Evolutionary conservation across 2,113 vertebrate species (phyloP), one percentile per base, ranked within the genome.

Genomic region (Paratilapia polleni): DNA sequence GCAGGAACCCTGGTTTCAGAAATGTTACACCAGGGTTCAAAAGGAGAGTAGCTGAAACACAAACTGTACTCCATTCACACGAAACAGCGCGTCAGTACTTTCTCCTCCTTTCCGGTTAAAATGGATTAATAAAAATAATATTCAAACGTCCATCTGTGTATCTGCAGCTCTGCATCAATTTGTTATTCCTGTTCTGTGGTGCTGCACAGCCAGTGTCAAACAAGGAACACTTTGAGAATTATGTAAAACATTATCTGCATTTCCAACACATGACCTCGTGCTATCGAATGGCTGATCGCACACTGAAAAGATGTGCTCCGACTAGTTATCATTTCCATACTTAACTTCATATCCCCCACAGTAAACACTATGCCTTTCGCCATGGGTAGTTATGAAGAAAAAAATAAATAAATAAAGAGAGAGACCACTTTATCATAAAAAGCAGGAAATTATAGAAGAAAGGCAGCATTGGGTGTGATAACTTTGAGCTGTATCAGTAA

Each of bases 221-320:
- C 89, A 90, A 92, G 81, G 85, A 88, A 91, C 82, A 89, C 82
- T 89, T 84, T 93, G 47, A 88, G 87, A 90, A 88, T 93, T 83
- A 94, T 92, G 89, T 90, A 91, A 90, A 94, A 91, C 92, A 89
- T 94, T 88, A 90, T 90, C 87, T 90, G 86, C 86, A 83, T 92
- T 92, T 90, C 91, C 80, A 91, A 84, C 84, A 82, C 85, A 82
- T 90, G 91, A 93, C 83, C 91, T 62, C 4, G 9, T 59, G 22
- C 79, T 90, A 90, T 86, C 78, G 73, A 90, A 83, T 78, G 59
- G 73, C 66, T 73, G 83, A 90, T 91, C 88, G 70, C 76, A 85
- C 75, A 84, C 80, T 17, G 56, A 93, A 87, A 87, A 62, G 61
- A 85, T 92, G 81, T 86, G 59, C 77, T 77, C 78, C 2, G 15